Conservation (phyloP, 2,888 invertebrate genomes). For the Ochropleura leucogaster region DNA sequence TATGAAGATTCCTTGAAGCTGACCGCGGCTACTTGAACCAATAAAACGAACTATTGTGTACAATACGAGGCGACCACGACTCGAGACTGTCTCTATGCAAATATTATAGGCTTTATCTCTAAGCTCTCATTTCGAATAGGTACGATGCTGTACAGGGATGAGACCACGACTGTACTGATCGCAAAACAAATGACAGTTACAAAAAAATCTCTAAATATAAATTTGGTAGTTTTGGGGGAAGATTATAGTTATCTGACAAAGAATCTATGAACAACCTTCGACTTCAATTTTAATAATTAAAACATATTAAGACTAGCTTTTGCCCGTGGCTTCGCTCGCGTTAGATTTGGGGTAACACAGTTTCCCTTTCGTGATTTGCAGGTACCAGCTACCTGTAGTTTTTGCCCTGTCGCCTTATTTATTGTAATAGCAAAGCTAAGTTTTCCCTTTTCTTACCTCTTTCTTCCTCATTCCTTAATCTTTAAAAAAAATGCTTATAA, state of each 20-base stretch:
- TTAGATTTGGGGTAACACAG: too few species aligned
- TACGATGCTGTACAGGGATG: conserved; percentile 57
- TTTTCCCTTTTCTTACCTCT: too few species aligned
- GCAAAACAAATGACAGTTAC: conserved; percentile 52
- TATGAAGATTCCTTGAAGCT: conserved; percentile 51
- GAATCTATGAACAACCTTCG: background rate
- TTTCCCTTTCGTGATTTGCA: too few species aligned
- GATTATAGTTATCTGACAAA: background rate
- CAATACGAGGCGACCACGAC: conserved; percentile 75
- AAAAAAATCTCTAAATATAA: background rate
- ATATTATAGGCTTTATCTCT: conserved; percentile 86
- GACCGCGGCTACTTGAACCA: conserved; percentile 57
- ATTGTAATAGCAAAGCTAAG: too few species aligned
- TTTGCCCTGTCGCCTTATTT: too few species aligned
- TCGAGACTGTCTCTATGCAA: conserved; percentile 82
- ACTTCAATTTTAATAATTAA: too few species aligned
- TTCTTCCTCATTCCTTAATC: too few species aligned
- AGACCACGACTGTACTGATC: conserved; percentile 64
- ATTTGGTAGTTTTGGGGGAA: background rate
- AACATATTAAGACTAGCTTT: too few species aligned
- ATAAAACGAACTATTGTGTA: conserved; percentile 73
- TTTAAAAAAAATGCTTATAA: too few species aligned
- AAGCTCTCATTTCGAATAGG: conserved; percentile 65
- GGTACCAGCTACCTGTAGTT: too few species aligned
- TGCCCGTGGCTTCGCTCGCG: too few species aligned